Percentiles rank a stretch among this genome's conserved stretches.
These are phyloP conservation scores for Myotis planiceps DNA, from an alignment of 2,797 vertebrate species.

Conservation along the genomic window DNA sequence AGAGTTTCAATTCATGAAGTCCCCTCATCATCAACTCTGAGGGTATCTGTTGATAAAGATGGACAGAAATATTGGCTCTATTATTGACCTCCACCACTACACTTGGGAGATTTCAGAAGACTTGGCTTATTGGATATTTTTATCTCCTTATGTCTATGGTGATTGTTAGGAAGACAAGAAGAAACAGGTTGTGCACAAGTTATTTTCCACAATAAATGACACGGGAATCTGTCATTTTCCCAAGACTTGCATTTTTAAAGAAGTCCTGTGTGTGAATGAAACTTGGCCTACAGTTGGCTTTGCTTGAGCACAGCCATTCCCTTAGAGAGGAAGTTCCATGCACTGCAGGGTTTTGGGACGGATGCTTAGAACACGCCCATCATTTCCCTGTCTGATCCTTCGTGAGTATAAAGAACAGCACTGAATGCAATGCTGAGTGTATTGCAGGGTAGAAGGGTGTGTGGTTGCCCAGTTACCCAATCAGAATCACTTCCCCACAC, in stretches of 20 bases:
- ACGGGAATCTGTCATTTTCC: neutral
- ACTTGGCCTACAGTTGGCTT: neutral
- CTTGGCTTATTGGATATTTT: neutral
- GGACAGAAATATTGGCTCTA: neutral
- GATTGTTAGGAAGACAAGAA: neutral
- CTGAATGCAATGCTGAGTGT: neutral
- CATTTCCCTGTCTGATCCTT: neutral
- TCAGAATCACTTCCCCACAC: neutral
- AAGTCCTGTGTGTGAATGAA: neutral
- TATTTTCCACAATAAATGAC: neutral
- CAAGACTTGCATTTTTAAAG: neutral
- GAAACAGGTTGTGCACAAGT: neutral
- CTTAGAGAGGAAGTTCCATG: neutral
- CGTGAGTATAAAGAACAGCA: neutral
- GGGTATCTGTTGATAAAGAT: neutral
- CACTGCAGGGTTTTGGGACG: neutral
- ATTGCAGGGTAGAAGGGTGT: neutral
- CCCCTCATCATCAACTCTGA: neutral
- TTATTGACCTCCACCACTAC: neutral
- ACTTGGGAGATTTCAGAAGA: neutral
- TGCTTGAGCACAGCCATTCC: neutral
- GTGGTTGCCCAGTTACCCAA: conserved; percentile 42
- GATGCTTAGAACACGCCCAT: neutral
- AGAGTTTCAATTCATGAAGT: neutral
- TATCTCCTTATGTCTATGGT: neutral